Percentiles rank a stretch among this genome's conserved stretches.
Evolutionary conservation across 2,888 invertebrate genomes (phyloP).

Genomic region (Lycocerus yunnanus): DNA sequence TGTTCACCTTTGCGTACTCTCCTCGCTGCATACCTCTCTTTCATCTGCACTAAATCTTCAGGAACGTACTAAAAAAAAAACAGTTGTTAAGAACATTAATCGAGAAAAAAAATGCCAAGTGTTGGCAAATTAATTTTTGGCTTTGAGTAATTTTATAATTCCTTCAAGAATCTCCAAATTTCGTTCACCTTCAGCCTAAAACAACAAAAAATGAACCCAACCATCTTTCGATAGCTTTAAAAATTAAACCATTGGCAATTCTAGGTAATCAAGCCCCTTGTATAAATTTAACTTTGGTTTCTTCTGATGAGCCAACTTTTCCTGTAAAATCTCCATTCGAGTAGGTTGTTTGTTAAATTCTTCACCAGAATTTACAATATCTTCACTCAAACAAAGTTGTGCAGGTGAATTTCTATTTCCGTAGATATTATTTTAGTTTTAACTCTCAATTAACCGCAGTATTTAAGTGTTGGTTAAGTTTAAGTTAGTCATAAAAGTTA

Average conservation of each 20-base stretch:
- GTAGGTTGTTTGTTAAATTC: conserved; percentile 32
- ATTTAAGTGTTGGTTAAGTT: too few species aligned
- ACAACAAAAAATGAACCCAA: background rate
- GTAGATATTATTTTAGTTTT: conserved; percentile 32
- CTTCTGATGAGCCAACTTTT: conserved; percentile 66
- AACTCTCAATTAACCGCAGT: too few species aligned
- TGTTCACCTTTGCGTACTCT: conserved; percentile 66
- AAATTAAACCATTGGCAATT: conserved; percentile 23
- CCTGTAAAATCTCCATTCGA: conserved; percentile 66
- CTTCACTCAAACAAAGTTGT: conserved; percentile 53
- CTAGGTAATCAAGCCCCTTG: conserved; percentile 19
- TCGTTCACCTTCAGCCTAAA: conserved; percentile 16
- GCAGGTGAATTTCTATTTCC: conserved; percentile 37
- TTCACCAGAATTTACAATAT: conserved; percentile 36
- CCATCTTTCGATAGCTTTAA: conserved; percentile 6
- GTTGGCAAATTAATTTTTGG: too few species aligned
- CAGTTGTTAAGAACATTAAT: background rate
- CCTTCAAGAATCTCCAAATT: conserved; percentile 7
- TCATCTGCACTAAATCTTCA: conserved; percentile 75
- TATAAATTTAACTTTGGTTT: conserved; percentile 35
- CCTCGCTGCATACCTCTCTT: conserved; percentile 71
- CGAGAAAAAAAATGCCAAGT: too few species aligned
- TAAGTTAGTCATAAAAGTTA: too few species aligned
- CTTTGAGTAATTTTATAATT: conserved; percentile 15
- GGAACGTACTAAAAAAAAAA: conserved; percentile 53